Evolutionary conservation across 64 coral and sea anemone species (phyloP).

Genomic region (Stichodactyla helianthus): DNA sequence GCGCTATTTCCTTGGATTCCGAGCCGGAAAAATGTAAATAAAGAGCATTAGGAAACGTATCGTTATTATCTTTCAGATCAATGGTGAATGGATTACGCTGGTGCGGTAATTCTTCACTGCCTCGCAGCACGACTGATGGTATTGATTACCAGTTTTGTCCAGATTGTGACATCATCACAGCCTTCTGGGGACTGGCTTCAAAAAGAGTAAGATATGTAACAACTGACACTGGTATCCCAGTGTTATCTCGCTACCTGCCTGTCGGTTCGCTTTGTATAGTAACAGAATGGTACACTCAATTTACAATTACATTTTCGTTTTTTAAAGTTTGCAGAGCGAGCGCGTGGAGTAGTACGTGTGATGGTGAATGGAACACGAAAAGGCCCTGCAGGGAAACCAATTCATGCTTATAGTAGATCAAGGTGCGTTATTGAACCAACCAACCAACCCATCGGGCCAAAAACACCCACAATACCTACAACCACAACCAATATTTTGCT

Average conservation of each 20-base stretch:
- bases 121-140: slow-evolving; percentile 30
- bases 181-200: slow-evolving; percentile 58
- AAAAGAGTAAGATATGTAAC: slow-evolving; percentile 19
- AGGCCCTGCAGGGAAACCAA: neutral
- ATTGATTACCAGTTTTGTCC: slow-evolving; percentile 54
- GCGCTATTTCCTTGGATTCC: no score
- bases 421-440: slow-evolving; percentile 25
- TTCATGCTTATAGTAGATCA: slow-evolving; percentile 43
- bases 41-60: no score
- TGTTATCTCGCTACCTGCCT: neutral
- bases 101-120: slow-evolving; percentile 43
- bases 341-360: slow-evolving; percentile 47
- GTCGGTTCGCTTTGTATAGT: no score
- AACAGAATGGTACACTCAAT: no score
- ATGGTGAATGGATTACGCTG: slow-evolving; percentile 26
- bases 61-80: slow-evolving; percentile 2
- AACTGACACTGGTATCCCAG: neutral
- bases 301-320: neutral
- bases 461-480: no score
- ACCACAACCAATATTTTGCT: no score
- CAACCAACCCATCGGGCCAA: no score
- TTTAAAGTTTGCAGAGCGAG: slow-evolving; percentile 61
- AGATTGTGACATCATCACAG: slow-evolving; percentile 23
- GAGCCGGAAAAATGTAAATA: no score
- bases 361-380: slow-evolving; percentile 60